Conservation (phyloP, 35 echinoderm and acorn worm species). For the Lytechinus pictus region DNA sequence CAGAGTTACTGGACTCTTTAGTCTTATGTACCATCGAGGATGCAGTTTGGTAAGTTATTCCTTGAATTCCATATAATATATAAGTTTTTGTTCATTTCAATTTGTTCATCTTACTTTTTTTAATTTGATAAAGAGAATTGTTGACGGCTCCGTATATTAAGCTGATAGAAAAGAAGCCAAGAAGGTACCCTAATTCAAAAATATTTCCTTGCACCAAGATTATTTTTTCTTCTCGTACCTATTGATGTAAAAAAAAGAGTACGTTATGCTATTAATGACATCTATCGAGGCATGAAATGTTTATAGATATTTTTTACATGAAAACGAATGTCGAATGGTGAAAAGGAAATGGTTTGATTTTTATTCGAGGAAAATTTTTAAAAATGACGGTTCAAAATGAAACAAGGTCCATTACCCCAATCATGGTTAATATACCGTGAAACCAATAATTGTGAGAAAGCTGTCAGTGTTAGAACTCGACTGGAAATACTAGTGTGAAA, state of each 20-base stretch:
- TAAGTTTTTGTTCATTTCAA: no score
- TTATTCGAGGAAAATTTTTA: background rate
- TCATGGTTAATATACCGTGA: background rate
- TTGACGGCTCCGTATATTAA: no score
- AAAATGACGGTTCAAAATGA: background rate
- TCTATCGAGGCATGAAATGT: no score
- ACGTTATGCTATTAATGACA: no score
- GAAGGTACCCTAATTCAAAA: no score
- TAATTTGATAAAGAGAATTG: no score
- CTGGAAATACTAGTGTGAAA: background rate
- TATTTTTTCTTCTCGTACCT: no score
- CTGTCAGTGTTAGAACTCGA: background rate
- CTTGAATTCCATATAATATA: no score
- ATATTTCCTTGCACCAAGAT: no score
- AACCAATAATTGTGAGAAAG: background rate
- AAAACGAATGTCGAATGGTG: background rate
- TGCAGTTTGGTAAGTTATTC: background rate
- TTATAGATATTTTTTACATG: background rate
- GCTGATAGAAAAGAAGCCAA: no score
- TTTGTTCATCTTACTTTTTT: no score
- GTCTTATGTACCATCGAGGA: background rate
- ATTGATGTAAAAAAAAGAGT: no score
- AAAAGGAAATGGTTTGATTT: background rate
- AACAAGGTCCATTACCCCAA: background rate
- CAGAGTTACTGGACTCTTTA: slow-evolving; percentile 1